phyloP scores from a whole-genome alignment of 2,888 invertebrate species.

The Toxonevra muliebris region DNA sequence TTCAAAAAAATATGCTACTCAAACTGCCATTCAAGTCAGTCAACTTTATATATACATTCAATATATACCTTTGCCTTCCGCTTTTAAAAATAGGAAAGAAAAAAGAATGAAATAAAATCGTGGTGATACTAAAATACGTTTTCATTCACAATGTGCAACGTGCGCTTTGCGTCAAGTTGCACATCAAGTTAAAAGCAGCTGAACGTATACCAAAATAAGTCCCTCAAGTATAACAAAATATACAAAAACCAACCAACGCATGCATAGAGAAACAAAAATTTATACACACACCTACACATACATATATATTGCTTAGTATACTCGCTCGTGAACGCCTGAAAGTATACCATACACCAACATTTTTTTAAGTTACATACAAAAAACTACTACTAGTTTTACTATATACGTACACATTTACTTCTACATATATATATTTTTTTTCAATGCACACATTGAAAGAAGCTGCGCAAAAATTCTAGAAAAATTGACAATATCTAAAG shows the following conservation, averaged over 20 bases:
- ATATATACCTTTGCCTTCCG: background rate
- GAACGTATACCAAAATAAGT: slow-evolving; percentile 16
- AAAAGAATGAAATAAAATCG: background rate
- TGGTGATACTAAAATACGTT: background rate
- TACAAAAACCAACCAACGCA: background rate
- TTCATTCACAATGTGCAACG: slow-evolving; percentile 18
- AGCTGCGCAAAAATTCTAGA: background rate
- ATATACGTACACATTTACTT: slow-evolving; percentile 10
- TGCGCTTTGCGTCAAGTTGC: slow-evolving; percentile 29
- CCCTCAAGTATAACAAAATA: slow-evolving; percentile 18
- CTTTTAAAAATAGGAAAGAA: background rate
- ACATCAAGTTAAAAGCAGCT: slow-evolving; percentile 26
- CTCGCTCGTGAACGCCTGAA: slow-evolving; percentile 16
- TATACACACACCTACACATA: slow-evolving; percentile 13
- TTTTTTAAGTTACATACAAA: background rate
- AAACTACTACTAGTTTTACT: background rate
- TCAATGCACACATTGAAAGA: background rate
- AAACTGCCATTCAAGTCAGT: slow-evolving; percentile 5
- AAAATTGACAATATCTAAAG: background rate
- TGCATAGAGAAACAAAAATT: background rate
- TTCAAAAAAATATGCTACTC: slow-evolving; percentile 14
- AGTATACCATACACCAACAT: slow-evolving; percentile 6
- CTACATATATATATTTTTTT: slow-evolving; percentile 4
- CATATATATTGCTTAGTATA: slow-evolving; percentile 4
- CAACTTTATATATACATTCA: background rate